phyloP scores from a whole-genome alignment of 2,797 vertebrate genomes.

The Clamator glandarius region DNA sequence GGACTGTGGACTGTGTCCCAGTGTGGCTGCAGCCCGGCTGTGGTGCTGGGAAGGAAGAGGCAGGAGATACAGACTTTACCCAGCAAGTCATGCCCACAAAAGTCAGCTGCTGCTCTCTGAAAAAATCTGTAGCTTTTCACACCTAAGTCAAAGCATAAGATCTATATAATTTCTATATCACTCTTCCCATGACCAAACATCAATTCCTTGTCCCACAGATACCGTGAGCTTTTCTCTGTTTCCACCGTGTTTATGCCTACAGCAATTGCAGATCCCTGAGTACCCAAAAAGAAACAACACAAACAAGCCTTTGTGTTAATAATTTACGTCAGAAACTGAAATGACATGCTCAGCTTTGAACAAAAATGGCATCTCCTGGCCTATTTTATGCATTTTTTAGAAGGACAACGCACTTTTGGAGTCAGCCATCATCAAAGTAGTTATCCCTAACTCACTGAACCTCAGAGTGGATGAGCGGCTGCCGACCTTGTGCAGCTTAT shows the following conservation, averaged over 20 bases:
- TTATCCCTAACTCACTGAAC: not conserved
- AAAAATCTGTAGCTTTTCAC: not conserved
- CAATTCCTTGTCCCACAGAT: not conserved
- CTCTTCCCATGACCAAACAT: not conserved
- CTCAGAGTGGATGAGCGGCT: fast-evolving
- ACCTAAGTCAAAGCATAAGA: not conserved
- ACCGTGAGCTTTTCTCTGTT: not conserved
- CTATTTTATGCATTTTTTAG: conserved; percentile 1
- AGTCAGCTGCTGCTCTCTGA: not conserved
- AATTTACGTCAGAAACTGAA: conserved; percentile 23
- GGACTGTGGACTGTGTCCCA: not conserved
- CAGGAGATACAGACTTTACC: not conserved
- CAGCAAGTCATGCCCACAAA: not conserved
- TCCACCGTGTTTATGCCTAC: not conserved
- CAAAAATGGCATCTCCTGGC: not conserved
- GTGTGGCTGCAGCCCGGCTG: not conserved
- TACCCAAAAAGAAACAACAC: not conserved
- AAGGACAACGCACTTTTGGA: not conserved
- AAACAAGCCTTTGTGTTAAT: not conserved
- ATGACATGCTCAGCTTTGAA: not conserved
- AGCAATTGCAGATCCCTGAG: not conserved
- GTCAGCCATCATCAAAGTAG: not conserved
- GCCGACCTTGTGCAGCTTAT: not conserved
- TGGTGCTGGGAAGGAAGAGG: not conserved
- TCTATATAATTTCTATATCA: not conserved